Conservation (phyloP, 2,888 invertebrate genomes). For the Gerris lacustris region DNA sequence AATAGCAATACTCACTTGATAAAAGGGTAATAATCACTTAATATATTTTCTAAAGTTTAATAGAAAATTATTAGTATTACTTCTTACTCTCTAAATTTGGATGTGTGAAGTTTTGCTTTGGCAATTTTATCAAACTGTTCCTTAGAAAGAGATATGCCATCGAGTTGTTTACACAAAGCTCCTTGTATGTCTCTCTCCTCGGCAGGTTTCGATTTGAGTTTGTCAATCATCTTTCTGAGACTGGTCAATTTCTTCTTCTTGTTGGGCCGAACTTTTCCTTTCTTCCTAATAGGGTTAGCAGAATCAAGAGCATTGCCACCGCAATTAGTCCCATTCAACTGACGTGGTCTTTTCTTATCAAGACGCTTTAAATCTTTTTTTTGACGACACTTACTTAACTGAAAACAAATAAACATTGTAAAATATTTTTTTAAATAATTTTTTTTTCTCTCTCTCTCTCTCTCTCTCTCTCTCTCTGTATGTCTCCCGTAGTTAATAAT, state of each 20-base stretch:
- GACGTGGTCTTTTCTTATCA: neutral
- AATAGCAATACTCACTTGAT: too few relatives aligned
- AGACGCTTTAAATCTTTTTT: neutral
- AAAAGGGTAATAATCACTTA: too few relatives aligned
- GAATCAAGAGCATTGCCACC: slow-evolving; percentile 4
- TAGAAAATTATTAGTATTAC: too few relatives aligned
- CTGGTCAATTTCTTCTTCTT: slow-evolving; percentile 5
- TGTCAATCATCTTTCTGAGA: neutral
- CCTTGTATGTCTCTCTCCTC: neutral
- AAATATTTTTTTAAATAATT: too few relatives aligned
- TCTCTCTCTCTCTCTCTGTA: too few relatives aligned
- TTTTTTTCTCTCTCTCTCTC: too few relatives aligned
- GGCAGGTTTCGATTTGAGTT: neutral
- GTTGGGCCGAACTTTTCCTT: slow-evolving; percentile 1
- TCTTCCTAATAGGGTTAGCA: neutral
- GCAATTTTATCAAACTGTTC: neutral
- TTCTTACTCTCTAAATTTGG: neutral
- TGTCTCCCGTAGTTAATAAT: too few relatives aligned
- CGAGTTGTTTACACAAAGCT: neutral
- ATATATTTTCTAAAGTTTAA: too few relatives aligned
- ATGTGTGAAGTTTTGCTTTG: neutral
- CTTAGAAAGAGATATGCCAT: neutral
- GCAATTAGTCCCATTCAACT: neutral
- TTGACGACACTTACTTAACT: neutral
- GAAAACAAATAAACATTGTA: neutral